These are phyloP conservation scores for Speoplatyrhinus poulsoni DNA, from an alignment of 2,113 vertebrate genomes.

Conservation along the genomic window DNA sequence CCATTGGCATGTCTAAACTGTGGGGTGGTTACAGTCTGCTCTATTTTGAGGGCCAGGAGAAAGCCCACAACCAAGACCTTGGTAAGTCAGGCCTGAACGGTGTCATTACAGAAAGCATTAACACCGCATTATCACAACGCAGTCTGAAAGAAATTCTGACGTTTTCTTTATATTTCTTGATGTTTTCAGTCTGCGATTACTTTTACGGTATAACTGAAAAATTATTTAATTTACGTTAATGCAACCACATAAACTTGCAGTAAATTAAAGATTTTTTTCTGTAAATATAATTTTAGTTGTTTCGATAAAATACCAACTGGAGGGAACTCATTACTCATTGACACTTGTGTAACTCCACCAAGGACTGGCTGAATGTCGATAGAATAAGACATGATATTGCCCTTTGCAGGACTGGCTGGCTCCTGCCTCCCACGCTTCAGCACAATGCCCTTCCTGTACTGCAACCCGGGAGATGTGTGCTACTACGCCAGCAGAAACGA, in stretches of 20 bases:
- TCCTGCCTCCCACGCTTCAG: conserved; percentile 93
- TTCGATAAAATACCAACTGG: too few relatives aligned
- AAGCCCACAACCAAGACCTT: conserved; percentile 97
- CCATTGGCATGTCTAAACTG: conserved; percentile 90
- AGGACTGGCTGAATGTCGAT: not conserved
- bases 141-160: too few relatives aligned
- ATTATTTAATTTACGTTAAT: too few relatives aligned
- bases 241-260: too few relatives aligned
- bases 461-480: conserved; percentile 93
- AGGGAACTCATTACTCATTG: too few relatives aligned
- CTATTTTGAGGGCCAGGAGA: conserved; percentile 96
- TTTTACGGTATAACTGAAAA: too few relatives aligned
- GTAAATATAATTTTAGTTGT: too few relatives aligned
- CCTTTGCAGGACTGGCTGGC: conserved; percentile 85
- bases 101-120: not conserved
- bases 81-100: conserved; percentile 73
- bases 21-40: conserved; percentile 97
- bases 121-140: too few relatives aligned
- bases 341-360: too few relatives aligned
- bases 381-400: conserved; percentile 2
- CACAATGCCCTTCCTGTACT: conserved; percentile 98
- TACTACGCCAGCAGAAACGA: conserved; percentile 96
- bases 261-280: too few relatives aligned
- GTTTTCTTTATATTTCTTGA: too few relatives aligned
- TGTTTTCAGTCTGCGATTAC: too few relatives aligned